A percentile compares a stretch with the other conserved stretches of the same genome.
Evolutionary conservation across 2,797 vertebrate species (phyloP).

Genomic region (Pseudopleuronectes americanus): DNA sequence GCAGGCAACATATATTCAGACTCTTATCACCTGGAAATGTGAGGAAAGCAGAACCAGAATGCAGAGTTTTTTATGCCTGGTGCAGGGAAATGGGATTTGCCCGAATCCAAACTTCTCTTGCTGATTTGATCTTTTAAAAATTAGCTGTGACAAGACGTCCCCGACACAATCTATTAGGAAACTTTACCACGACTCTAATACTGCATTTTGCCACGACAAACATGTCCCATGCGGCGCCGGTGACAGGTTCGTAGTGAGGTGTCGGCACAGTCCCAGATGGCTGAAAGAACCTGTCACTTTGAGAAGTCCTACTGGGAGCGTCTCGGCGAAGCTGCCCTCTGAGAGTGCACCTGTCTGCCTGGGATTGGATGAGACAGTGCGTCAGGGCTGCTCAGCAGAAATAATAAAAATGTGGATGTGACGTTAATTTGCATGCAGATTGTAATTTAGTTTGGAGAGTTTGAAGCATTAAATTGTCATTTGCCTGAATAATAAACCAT

Average conservation of each 20-base stretch:
- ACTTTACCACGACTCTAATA: neutral
- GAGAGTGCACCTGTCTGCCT: conserved; percentile 5
- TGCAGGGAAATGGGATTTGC: neutral
- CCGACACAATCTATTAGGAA: neutral
- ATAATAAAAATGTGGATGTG: neutral
- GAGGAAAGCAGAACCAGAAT: neutral
- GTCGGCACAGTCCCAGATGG: conserved; percentile 33
- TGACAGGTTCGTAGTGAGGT: conserved; percentile 17
- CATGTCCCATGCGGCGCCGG: neutral
- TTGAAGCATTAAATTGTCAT: too few species aligned
- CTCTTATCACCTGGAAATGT: neutral
- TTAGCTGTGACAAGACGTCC: neutral
- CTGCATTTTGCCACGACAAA: conserved; percentile 4
- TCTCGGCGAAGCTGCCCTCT: conserved; percentile 8
- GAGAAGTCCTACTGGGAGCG: conserved; percentile 38
- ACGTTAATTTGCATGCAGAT: neutral
- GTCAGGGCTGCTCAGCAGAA: neutral
- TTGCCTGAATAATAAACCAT: too few species aligned
- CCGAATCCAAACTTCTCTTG: neutral
- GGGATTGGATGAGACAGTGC: neutral
- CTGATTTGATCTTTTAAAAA: conserved; percentile 1
- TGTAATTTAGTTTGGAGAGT: neutral
- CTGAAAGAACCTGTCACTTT: conserved; percentile 41
- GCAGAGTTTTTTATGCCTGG: neutral
- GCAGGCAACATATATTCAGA: neutral